Evolutionary conservation across 2,888 invertebrate species (phyloP).

Genomic region (Cataglyphis livida): DNA sequence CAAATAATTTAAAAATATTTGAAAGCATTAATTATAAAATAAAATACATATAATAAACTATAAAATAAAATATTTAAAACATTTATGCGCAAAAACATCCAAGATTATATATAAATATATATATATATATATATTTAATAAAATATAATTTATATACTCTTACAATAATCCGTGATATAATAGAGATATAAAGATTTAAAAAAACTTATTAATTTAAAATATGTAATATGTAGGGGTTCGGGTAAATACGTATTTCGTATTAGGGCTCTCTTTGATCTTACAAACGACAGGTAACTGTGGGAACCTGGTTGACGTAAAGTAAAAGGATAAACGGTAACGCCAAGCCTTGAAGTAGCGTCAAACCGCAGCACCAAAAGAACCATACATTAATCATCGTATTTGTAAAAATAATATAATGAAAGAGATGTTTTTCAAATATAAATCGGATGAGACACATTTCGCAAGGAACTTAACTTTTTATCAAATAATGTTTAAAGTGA

Average conservation of each 20-base stretch:
- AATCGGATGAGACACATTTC: background rate
- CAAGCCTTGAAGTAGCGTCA: background rate
- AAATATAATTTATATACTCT: background rate
- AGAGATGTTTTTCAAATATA: background rate
- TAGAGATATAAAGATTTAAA: background rate
- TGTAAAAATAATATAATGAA: slow-evolving; percentile 5
- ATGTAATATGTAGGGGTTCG: background rate
- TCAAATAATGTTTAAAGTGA: background rate
- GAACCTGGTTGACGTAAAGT: background rate
- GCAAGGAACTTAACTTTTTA: background rate
- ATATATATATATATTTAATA: background rate
- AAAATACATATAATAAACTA: too few relatives aligned
- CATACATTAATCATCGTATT: slow-evolving; percentile 7
- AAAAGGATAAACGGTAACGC: slow-evolving; percentile 31
- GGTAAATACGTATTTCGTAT: background rate
- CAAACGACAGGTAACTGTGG: background rate
- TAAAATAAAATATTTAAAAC: too few relatives aligned
- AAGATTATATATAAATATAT: background rate
- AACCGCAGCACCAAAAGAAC: background rate
- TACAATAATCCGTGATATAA: background rate
- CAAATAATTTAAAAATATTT: background rate
- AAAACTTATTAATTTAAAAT: slow-evolving; percentile 14
- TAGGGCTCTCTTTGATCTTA: slow-evolving; percentile 25
- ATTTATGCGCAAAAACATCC: background rate
- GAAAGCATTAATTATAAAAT: background rate